Evolutionary conservation across 2,797 vertebrate species (phyloP).

Genomic region (Anguilla obscura): DNA sequence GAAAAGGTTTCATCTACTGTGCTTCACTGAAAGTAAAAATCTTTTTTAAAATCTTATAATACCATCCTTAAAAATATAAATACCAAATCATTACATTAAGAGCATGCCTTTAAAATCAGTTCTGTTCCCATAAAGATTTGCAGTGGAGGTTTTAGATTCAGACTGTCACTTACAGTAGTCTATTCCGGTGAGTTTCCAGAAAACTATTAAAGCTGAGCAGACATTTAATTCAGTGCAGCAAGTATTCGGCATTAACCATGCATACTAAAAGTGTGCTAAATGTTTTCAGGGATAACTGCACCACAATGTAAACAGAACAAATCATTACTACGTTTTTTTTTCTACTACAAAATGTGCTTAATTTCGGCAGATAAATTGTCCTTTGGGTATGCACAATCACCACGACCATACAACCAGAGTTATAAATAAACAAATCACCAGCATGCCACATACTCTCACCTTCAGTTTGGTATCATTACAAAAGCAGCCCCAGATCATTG

Average conservation of each 20-base stretch:
- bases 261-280: constrained; percentile 7
- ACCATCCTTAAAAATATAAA: background rate
- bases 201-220: background rate
- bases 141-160: background rate
- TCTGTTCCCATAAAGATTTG: background rate
- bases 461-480: constrained; percentile 4
- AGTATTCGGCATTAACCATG: constrained; percentile 29
- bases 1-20: background rate
- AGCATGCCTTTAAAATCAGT: background rate
- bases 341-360: constrained; percentile 5
- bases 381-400: background rate
- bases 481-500: background rate
- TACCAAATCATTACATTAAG: background rate
- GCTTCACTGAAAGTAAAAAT: background rate
- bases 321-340: background rate
- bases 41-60: background rate
- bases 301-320: background rate
- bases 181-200: background rate
- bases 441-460: constrained; percentile 14
- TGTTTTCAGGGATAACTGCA: background rate
- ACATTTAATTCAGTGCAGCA: constrained; percentile 28
- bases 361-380: constrained; percentile 7
- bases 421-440: constrained; percentile 3
- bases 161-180: background rate
- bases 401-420: background rate